Evolutionary conservation across 2,797 vertebrate genomes (phyloP).

Genomic region (Petrocephalus sullivani): DNA sequence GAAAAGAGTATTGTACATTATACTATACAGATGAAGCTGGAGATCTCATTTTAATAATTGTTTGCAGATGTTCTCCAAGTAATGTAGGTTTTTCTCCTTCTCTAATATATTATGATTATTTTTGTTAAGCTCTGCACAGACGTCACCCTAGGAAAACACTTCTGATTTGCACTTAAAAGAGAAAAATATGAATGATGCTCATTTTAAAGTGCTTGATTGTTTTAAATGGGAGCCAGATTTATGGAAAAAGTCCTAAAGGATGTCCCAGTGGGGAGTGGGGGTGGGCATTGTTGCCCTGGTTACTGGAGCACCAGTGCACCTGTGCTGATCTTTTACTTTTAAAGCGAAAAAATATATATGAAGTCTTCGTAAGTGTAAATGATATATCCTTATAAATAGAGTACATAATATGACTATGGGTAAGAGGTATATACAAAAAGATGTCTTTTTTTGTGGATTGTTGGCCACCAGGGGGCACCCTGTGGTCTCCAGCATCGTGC

Average conservation of each 20-base stretch:
- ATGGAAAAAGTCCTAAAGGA: not conserved
- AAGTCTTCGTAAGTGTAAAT: not conserved
- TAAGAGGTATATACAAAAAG: not conserved
- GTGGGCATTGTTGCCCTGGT: not conserved
- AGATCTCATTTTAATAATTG: constrained; percentile 28
- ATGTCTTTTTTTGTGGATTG: not conserved
- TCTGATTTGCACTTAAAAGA: constrained; percentile 31
- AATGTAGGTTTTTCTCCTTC: constrained; percentile 16
- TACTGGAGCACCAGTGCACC: not conserved
- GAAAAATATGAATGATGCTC: constrained; percentile 6
- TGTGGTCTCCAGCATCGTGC: constrained; percentile 18
- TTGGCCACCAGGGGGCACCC: constrained; percentile 8
- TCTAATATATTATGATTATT: constrained; percentile 11
- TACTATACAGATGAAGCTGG: constrained; percentile 30
- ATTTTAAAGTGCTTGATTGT: constrained; percentile 28
- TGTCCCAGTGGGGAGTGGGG: not conserved
- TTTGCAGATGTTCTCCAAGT: constrained; percentile 24
- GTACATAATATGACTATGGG: not conserved
- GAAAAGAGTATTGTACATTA: constrained; percentile 26
- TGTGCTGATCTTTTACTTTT: constrained; percentile 5
- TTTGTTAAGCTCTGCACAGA: constrained; percentile 26
- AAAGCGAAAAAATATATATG: not conserved
- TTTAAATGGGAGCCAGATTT: not conserved
- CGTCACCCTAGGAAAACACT: constrained; percentile 19
- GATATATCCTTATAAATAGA: not conserved